phyloP scores from a whole-genome alignment of 2,797 vertebrate genomes.

The Sciurus carolinensis region DNA sequence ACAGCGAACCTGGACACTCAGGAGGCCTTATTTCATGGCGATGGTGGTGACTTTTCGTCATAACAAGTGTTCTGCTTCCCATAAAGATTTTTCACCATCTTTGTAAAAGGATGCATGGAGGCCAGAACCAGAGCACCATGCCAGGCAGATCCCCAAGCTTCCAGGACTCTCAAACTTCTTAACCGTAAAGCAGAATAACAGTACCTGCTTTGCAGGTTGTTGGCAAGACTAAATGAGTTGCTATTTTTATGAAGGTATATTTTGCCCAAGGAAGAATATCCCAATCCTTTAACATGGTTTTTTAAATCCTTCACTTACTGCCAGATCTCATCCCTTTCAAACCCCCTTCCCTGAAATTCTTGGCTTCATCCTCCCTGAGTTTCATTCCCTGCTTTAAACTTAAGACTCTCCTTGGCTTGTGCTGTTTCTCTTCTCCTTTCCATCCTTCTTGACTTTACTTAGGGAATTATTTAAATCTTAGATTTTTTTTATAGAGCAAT shows the following conservation, averaged over 20 bases:
- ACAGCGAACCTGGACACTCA: neutral
- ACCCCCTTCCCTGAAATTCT: neutral
- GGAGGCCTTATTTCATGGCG: neutral
- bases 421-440: neutral
- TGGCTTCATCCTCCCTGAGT: neutral
- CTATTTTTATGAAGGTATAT: neutral
- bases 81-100: neutral
- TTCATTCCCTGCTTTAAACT: neutral
- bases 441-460: neutral
- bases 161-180: neutral
- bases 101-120: neutral
- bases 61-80: neutral
- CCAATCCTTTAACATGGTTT: neutral
- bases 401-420: neutral
- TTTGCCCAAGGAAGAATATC: neutral
- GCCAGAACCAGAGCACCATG: neutral
- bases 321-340: neutral
- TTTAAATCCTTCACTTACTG: neutral
- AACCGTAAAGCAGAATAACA: neutral
- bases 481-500: neutral
- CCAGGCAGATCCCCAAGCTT: neutral
- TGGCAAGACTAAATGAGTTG: neutral
- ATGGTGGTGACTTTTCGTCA: neutral
- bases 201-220: neutral
- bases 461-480: slow-evolving; percentile 24